Evolutionary conservation across 2,888 invertebrate genomes (phyloP).

Genomic region (Troglohyphantes excavatus): DNA sequence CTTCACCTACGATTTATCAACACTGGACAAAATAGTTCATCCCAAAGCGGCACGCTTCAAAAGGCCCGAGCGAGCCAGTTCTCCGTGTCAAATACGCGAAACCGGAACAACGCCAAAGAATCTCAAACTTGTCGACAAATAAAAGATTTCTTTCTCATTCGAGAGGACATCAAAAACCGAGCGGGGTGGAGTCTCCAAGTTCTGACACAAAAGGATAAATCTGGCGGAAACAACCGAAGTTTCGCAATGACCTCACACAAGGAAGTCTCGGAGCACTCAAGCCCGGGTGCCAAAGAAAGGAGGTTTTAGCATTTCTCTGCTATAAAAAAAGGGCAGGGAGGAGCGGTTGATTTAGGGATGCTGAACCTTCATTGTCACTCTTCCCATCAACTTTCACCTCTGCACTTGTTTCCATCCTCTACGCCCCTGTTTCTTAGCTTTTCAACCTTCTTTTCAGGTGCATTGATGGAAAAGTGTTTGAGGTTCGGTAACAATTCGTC

Average conservation of each 20-base stretch:
- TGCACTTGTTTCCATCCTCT: constrained; percentile 23
- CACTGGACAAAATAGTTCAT: no score
- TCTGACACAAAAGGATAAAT: constrained; percentile 37
- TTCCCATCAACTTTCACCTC: constrained; percentile 58
- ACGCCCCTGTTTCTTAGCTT: neutral
- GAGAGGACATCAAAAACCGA: constrained; percentile 1
- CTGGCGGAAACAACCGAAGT: constrained; percentile 30
- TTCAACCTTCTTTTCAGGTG: neutral
- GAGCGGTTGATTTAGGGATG: constrained; percentile 4
- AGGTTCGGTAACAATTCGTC: no score
- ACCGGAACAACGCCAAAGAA: neutral
- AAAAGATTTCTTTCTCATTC: neutral
- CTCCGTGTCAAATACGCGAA: neutral
- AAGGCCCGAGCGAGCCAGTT: no score
- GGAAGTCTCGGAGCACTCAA: constrained; percentile 14
- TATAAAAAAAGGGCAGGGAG: neutral
- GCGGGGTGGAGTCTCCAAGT: constrained; percentile 30
- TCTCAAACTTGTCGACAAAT: neutral
- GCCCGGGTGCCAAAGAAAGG: constrained; percentile 8
- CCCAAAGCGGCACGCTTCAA: no score
- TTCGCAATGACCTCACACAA: constrained; percentile 9
- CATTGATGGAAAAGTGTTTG: neutral
- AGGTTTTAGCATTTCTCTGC: constrained; percentile 7
- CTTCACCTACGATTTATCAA: no score
- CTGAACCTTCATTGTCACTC: constrained; percentile 40